Evolutionary conservation across 2,113 vertebrate genomes (phyloP), one percentile per base, ranked within the genome.

Genomic region (Pterocles gutturalis): DNA sequence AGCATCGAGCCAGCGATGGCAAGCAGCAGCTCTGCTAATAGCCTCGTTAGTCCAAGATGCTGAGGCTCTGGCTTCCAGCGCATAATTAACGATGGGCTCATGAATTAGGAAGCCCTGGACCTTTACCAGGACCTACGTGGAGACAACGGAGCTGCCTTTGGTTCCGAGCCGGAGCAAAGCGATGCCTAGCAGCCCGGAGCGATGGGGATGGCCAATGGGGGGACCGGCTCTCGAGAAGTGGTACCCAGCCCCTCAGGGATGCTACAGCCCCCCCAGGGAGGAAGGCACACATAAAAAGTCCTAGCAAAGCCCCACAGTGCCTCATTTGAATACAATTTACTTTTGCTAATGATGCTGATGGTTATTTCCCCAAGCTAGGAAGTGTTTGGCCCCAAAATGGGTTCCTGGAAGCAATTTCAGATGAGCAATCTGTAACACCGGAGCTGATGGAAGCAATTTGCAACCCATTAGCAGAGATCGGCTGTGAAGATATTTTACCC

Each of bases 371-470:
- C 82, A 88, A 92, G 80, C 87, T 70, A 48, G 83, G 79, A 96
- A 96, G 77, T 49, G 17, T 95, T 96, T 96, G 96, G 95, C 96
- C 96, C 92, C 90, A 83, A 90, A 93, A 94, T 51, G 88, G 79
- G 90, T 83, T 96, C 93, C 95, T 95, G 95, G 95, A 96, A 95
- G 92, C 92, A 41, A 80, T 92, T 96, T 70, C 89, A 70, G 54
- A 72, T 43, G 65, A 55, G 92, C 96, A 93, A 72, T 97, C 93
- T 81, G 86, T 93, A 97, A 94, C 57, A 93, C 94, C 54, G 34
- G 94, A 97, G 96, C 96, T 98, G 97, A 98, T 94, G 97, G 97
- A 97, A 97, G 96, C 97, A 97, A 98, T 98, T 98, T 98, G 95
- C 97, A 97, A 96, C 69, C 95, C 93, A 96, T 97, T 96, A 95